Evolutionary conservation across 2,888 invertebrate species (phyloP), one percentile per base, ranked within the genome.

Genomic region (Amphipyra tragopoginis): DNA sequence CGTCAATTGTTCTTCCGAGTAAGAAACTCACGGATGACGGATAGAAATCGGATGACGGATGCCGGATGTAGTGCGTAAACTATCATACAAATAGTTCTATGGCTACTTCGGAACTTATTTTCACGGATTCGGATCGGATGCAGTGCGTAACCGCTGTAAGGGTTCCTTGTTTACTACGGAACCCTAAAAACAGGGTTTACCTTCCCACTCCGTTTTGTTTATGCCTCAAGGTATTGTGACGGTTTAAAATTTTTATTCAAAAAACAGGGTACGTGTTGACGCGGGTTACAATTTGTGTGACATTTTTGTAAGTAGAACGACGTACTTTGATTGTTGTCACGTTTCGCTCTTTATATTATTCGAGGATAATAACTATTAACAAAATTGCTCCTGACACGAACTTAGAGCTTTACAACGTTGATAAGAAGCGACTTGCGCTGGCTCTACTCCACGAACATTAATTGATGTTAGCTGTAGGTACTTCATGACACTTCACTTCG

Each of bases 341-440:
- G 51, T 42, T 48, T 53, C 53, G 54, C 45, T 65, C 48, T 75
- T 72, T 64, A 56, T 53, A 57, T 65, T 65, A 68, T 54, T 54
- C 48, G 21, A 10, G 48, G 60, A 53, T 63, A 62, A 73, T 53
- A 68, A 50, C 65, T 68, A 45, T 65, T 60, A 63, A 70, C 58
- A 54, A 63, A 70, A 73, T 73, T 63, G 38, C 58, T 65, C 63
- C 13, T 58, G 76, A 56, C 75, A 76, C 63, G 66, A 70, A 65
- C 55, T 51, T 52, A 44, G 56, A 44, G 26, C 40, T 5, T 53
- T 42, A 36, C 15, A 26, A 14, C 40, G 45, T 49, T 60, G 63
- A 75, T 69, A 75, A 75, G 60, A 50, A 52, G 38, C 42, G 57
- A 65, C 52, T 55, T 61, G 42, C 11, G 39, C 48, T 29, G 36